Conservation (phyloP, 1,140 invertebrate genomes). For the Apis dorsata region DNA sequence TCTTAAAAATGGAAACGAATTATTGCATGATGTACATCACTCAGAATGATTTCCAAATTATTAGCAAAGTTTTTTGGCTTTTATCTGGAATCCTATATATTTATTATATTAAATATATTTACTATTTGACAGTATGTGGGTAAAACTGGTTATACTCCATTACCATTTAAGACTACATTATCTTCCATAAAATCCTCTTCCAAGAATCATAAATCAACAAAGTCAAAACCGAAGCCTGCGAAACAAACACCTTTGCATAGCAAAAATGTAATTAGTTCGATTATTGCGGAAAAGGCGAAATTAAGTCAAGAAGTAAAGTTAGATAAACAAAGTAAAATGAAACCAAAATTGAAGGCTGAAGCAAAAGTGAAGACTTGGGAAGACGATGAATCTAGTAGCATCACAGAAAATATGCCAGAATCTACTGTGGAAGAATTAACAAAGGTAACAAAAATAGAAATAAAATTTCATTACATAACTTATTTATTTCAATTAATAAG, state of each 20-base stretch:
- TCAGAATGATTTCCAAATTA: too few relatives aligned
- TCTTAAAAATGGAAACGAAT: too few relatives aligned
- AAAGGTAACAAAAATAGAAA: conserved; percentile 29
- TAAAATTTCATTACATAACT: not conserved
- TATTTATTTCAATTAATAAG: not conserved
- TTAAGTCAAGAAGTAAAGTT: conserved; percentile 70
- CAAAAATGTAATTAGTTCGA: conserved; percentile 77
- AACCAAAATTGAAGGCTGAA: conserved; percentile 86
- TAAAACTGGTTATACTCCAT: conserved; percentile 67
- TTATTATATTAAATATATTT: too few relatives aligned
- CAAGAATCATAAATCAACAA: conserved; percentile 67
- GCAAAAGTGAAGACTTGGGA: conserved; percentile 83
- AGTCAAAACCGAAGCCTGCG: conserved; percentile 68
- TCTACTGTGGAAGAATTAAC: conserved; percentile 10
- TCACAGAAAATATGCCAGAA: conserved; percentile 49
- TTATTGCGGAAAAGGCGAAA: conserved; percentile 77
- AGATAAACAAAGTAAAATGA: conserved; percentile 81
- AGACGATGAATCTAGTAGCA: conserved; percentile 77
- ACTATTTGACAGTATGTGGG: conserved; percentile 45
- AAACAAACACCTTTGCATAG: conserved; percentile 76
- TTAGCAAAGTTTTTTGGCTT: too few relatives aligned
- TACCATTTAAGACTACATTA: conserved; percentile 69
- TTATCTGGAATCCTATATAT: not conserved
- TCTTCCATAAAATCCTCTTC: conserved; percentile 61
- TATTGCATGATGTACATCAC: too few relatives aligned